Percentiles rank a stretch among this genome's conserved stretches.
Evolutionary conservation across 2,888 invertebrate genomes (phyloP).

Genomic region (Thymelicus lineola): DNA sequence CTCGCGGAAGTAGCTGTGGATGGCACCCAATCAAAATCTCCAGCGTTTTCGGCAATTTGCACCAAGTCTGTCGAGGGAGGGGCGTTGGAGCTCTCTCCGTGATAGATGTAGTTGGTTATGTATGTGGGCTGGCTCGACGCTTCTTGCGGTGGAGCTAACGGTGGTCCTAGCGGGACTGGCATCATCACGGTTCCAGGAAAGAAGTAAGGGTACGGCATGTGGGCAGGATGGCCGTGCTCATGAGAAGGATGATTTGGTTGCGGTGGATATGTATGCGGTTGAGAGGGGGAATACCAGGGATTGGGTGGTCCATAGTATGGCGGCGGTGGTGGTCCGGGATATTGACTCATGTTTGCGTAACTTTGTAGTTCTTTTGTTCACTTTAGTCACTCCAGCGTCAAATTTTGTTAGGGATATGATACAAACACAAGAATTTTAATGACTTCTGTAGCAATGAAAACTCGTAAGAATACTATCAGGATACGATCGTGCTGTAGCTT

Average conservation of each 20-base stretch:
- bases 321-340: slow-evolving; percentile 55
- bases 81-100: slow-evolving; percentile 60
- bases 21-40: slow-evolving; percentile 76
- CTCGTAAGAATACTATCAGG: slow-evolving; percentile 17
- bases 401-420: neutral
- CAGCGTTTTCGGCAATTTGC: slow-evolving; percentile 66
- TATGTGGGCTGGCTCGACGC: slow-evolving; percentile 61
- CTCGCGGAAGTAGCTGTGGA: slow-evolving; percentile 68
- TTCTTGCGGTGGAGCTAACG: slow-evolving; percentile 40
- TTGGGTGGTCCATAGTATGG: slow-evolving; percentile 54
- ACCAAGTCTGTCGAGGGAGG: slow-evolving; percentile 51
- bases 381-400: no score
- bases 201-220: slow-evolving; percentile 62
- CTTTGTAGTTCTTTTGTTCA: neutral
- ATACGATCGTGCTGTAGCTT: slow-evolving; percentile 8
- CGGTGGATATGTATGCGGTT: slow-evolving; percentile 39
- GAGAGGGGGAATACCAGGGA: slow-evolving; percentile 42
- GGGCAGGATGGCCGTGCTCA: slow-evolving; percentile 50
- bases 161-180: slow-evolving; percentile 43
- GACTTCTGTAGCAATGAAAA: slow-evolving; percentile 8
- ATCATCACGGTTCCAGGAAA: slow-evolving; percentile 70
- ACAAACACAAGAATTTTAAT: neutral
- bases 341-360: slow-evolving; percentile 57
- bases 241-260: slow-evolving; percentile 47
- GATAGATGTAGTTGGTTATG: slow-evolving; percentile 77